Evolutionary conservation across 1,140 invertebrate species (phyloP).

Genomic region (Neelides sp.): DNA sequence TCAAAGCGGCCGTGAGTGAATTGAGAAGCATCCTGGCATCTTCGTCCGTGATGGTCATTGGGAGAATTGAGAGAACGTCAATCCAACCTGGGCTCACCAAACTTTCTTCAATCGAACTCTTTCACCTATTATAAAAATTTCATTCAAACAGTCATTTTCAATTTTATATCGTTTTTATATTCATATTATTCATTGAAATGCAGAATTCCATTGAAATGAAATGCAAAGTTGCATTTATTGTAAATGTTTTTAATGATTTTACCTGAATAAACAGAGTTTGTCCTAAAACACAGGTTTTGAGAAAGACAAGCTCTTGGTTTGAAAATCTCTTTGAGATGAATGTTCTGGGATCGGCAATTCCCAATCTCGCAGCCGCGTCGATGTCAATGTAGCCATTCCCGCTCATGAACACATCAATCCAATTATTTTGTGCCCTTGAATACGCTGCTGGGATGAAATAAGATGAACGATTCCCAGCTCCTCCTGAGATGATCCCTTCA

Average conservation of each 20-base stretch:
- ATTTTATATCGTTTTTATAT: too few relatives aligned
- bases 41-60: constrained; percentile 59
- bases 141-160: too few relatives aligned
- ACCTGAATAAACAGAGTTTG: constrained; percentile 59
- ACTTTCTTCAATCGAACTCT: constrained; percentile 26
- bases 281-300: constrained; percentile 66
- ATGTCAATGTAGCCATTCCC: constrained; percentile 92
- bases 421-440: constrained; percentile 71
- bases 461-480: constrained; percentile 50
- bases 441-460: constrained; percentile 78
- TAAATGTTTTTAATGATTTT: constrained; percentile 31
- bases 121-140: constrained; percentile 9
- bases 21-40: constrained; percentile 62
- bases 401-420: constrained; percentile 80
- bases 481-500: constrained; percentile 64
- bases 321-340: constrained; percentile 67
- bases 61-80: constrained; percentile 45
- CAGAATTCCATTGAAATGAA: neutral
- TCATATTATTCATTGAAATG: too few relatives aligned
- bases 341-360: constrained; percentile 68
- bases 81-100: constrained; percentile 24
- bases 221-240: neutral
- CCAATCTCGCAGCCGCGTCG: constrained; percentile 71
- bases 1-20: constrained; percentile 38
- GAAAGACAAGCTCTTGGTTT: constrained; percentile 50